Evolutionary conservation across 2,797 vertebrate genomes (phyloP).

Genomic region (Anguilla megastoma): DNA sequence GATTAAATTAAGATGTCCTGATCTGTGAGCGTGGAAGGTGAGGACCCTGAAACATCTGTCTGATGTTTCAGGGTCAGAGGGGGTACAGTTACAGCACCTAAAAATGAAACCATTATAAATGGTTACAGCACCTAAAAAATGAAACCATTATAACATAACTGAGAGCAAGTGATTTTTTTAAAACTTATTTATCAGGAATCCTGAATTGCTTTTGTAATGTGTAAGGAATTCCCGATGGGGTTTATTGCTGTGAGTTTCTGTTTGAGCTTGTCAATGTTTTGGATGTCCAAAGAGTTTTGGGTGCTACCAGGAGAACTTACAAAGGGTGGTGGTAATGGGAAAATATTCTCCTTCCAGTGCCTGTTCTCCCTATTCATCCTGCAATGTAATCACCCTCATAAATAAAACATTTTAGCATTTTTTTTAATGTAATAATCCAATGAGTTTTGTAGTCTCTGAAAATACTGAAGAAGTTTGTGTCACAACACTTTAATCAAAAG

Average conservation of each 20-base stretch:
- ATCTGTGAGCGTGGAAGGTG: neutral
- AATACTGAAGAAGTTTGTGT: neutral
- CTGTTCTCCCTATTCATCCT: neutral
- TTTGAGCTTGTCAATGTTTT: constrained; percentile 28
- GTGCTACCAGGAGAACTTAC: neutral
- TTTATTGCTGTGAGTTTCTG: constrained; percentile 34
- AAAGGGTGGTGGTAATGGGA: neutral
- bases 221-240: constrained; percentile 31
- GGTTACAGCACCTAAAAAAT: too few relatives aligned
- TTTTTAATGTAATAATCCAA: neutral
- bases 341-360: constrained; percentile 22
- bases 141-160: neutral
- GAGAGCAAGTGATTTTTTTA: neutral
- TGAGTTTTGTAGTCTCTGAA: neutral
- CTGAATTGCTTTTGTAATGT: neutral
- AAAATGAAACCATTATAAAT: too few relatives aligned
- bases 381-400: neutral
- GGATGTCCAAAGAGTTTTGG: neutral
- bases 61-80: neutral
- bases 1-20: neutral
- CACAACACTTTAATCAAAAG: neutral
- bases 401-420: constrained; percentile 3
- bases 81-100: neutral
- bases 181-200: too few relatives aligned
- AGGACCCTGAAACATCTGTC: neutral